These are phyloP conservation scores for Clamator glandarius DNA, from an alignment of 2,797 vertebrate genomes.

Conservation along the genomic window DNA sequence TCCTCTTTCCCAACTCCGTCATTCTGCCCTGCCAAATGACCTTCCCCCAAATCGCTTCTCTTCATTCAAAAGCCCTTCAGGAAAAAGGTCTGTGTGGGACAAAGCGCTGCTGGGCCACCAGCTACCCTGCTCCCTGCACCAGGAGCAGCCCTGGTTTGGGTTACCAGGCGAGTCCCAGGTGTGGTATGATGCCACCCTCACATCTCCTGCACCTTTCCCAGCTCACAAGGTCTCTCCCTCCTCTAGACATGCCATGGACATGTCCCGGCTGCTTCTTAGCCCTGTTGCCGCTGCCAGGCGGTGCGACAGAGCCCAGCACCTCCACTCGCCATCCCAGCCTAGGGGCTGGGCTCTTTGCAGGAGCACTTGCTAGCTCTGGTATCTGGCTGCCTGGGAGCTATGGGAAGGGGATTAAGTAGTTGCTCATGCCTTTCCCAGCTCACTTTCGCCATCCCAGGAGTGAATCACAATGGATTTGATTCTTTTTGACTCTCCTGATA, in stretches of 20 bases:
- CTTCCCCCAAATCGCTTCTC: background rate
- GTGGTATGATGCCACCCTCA: no score
- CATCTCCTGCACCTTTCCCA: background rate
- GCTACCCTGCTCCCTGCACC: rapidly evolving
- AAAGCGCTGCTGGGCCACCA: background rate
- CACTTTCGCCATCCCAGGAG: background rate
- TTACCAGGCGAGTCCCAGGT: no score
- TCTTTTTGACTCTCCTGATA: background rate
- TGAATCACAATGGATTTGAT: background rate
- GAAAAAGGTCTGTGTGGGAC: background rate
- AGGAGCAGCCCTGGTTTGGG: background rate
- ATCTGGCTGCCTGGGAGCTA: background rate
- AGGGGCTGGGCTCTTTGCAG: background rate
- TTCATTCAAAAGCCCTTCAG: background rate
- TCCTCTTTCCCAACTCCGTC: background rate
- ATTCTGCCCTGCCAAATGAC: background rate
- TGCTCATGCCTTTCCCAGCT: background rate
- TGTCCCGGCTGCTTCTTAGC: background rate
- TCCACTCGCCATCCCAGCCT: background rate
- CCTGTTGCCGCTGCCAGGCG: background rate
- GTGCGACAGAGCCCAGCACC: background rate
- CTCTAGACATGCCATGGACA: background rate
- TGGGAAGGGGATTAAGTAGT: background rate
- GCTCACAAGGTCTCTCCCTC: background rate
- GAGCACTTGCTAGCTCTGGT: background rate